These are phyloP conservation scores for Odobenus rosmarus DNA, from an alignment of 2,113 vertebrate genomes.

Conservation along the genomic window DNA sequence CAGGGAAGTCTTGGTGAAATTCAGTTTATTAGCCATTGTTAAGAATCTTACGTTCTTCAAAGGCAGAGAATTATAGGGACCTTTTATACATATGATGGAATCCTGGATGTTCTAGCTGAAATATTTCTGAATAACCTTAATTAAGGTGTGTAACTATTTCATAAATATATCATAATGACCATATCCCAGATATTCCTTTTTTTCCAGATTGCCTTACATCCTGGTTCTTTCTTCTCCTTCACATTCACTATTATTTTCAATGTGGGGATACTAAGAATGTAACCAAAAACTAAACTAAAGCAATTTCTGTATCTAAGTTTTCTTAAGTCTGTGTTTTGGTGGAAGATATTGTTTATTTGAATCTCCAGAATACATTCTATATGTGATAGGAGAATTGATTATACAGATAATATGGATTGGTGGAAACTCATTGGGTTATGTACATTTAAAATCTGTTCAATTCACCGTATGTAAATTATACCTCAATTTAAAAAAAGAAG, in stretches of 20 bases:
- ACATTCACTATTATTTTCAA: neutral
- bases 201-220: neutral
- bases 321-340: neutral
- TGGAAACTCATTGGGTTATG: neutral
- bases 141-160: neutral
- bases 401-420: neutral
- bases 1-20: conserved; percentile 9
- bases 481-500: neutral
- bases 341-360: neutral
- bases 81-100: neutral
- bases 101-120: neutral
- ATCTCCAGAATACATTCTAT: neutral
- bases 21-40: neutral
- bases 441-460: neutral
- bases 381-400: neutral
- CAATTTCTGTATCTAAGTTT: conserved; percentile 21
- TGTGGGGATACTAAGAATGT: neutral
- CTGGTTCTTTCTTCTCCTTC: neutral
- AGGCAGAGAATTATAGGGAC: neutral
- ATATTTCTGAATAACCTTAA: conserved; percentile 34
- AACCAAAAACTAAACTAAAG: neutral
- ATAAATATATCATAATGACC: neutral
- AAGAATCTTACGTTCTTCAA: conserved; percentile 1
- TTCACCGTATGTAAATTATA: neutral
- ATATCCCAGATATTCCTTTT: neutral